These are phyloP conservation scores for Agonopterix arenella DNA, from an alignment of 2,888 invertebrate genomes.

Conservation along the genomic window DNA sequence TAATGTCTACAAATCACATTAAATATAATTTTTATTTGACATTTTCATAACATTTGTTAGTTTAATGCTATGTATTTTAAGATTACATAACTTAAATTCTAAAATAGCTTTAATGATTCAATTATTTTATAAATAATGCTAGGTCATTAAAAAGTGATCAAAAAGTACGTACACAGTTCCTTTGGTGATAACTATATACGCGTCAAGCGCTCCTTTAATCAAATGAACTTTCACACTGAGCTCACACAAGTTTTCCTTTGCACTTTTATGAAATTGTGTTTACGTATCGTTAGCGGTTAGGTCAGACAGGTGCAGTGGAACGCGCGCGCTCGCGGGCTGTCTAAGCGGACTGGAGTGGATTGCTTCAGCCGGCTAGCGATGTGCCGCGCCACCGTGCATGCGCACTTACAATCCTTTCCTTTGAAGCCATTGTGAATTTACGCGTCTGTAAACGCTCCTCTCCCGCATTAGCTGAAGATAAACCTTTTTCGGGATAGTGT, in stretches of 20 bases:
- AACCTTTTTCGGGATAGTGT: constrained; percentile 46
- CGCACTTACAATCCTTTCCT: constrained; percentile 56
- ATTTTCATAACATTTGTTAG: neutral
- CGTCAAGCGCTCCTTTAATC: neutral
- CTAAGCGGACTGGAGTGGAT: constrained; percentile 51
- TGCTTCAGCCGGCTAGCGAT: constrained; percentile 26
- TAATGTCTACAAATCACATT: constrained; percentile 43
- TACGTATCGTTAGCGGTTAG: constrained; percentile 17
- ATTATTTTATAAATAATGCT: too few species aligned
- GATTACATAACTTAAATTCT: too few species aligned
- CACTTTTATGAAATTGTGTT: constrained; percentile 29
- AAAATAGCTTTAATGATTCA: too few species aligned
- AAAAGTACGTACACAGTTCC: constrained; percentile 2
- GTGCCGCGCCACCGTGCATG: constrained; percentile 55
- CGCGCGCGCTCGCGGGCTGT: constrained; percentile 32
- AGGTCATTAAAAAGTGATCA: neutral
- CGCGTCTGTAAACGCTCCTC: constrained; percentile 49
- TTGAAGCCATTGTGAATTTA: constrained; percentile 52
- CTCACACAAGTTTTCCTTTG: constrained; percentile 26
- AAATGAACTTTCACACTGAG: constrained; percentile 23
- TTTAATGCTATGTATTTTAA: too few species aligned
- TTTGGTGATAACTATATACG: neutral
- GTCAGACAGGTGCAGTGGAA: too few species aligned
- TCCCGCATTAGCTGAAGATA: constrained; percentile 54
- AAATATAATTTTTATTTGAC: constrained; percentile 39